Conservation (phyloP, 2,888 invertebrate genomes). For the Lamproptera curius region DNA sequence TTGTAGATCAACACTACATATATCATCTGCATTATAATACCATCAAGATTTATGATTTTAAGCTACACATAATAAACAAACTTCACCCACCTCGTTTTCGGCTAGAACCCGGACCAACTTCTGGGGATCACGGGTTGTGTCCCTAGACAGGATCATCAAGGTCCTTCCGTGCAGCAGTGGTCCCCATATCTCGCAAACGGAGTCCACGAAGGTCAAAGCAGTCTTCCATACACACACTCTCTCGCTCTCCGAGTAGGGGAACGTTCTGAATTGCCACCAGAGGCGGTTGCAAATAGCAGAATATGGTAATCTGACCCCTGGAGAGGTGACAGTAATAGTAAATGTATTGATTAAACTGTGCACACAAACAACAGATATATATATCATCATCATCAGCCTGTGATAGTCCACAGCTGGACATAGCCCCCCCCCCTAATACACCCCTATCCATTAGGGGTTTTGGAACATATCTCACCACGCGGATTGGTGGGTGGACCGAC, state of each 20-base stretch:
- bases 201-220: slow-evolving; percentile 93
- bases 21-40: too few species aligned
- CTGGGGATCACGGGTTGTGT: slow-evolving; percentile 87
- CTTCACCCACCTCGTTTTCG: slow-evolving; percentile 79
- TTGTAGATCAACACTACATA: too few species aligned
- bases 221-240: slow-evolving; percentile 91
- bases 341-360: too few species aligned
- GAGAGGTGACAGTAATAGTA: neutral
- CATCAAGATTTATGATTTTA: too few species aligned
- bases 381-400: too few species aligned
- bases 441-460: too few species aligned
- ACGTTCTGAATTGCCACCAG: slow-evolving; percentile 91
- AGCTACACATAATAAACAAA: too few species aligned
- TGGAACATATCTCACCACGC: too few species aligned
- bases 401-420: too few species aligned
- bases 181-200: slow-evolving; percentile 92
- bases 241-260: slow-evolving; percentile 85
- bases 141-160: slow-evolving; percentile 85
- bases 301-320: slow-evolving; percentile 89
- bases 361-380: too few species aligned
- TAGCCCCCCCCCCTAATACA: too few species aligned
- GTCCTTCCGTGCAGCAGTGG: slow-evolving; percentile 85
- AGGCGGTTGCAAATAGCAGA: slow-evolving; percentile 88
- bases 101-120: slow-evolving; percentile 83
- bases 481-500: too few species aligned